Conservation (phyloP, 35 echinoderm and acorn worm species). For the Lytechinus variegatus region DNA sequence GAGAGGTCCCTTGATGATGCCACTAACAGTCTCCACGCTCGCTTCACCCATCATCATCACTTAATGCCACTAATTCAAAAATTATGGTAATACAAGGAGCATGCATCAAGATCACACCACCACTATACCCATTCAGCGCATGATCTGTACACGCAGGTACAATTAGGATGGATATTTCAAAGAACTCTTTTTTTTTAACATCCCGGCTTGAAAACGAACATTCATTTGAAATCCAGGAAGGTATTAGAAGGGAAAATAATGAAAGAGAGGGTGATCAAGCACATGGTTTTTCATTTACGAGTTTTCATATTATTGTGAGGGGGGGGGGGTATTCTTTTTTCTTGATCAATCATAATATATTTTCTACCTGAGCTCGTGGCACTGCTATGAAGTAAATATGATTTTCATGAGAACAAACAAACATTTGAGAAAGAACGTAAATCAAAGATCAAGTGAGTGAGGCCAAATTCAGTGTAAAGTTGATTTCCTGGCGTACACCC, state of each 20-base stretch:
- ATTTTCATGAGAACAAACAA: no score
- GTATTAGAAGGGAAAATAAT: not conserved
- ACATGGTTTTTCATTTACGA: not conserved
- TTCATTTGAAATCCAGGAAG: not conserved
- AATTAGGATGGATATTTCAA: not conserved
- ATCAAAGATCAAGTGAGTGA: no score
- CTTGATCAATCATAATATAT: no score
- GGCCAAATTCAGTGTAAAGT: no score
- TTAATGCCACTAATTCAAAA: conserved; percentile 1
- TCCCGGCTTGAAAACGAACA: not conserved
- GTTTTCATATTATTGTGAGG: not conserved
- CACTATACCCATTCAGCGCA: not conserved
- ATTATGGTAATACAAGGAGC: not conserved
- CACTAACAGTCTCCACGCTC: not conserved
- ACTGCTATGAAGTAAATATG: no score
- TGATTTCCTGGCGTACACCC: no score
- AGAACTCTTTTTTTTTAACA: not conserved
- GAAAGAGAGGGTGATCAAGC: not conserved
- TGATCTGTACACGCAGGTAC: not conserved
- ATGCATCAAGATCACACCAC: not conserved
- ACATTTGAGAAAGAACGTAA: no score
- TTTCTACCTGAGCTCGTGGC: no score
- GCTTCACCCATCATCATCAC: not conserved
- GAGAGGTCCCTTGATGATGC: not conserved
- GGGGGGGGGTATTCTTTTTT: no score